These are phyloP conservation scores for Corella eumyota DNA, from an alignment of 23 tunicate genomes.

Conservation along the genomic window DNA sequence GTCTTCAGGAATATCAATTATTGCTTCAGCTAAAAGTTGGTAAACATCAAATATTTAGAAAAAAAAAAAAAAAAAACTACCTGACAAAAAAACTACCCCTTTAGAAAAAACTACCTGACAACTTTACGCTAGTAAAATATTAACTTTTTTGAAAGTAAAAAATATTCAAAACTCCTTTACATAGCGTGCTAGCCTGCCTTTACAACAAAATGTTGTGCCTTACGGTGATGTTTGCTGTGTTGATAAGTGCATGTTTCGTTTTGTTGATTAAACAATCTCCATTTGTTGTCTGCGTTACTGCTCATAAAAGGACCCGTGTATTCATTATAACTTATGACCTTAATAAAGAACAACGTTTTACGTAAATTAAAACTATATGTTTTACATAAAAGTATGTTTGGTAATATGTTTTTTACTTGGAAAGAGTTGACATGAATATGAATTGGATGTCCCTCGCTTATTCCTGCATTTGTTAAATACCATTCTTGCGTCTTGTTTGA, in stretches of 20 bases:
- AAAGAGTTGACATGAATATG: conserved; percentile 40
- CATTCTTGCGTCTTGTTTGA: conserved; percentile 15
- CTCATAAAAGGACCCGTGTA: conserved; percentile 13
- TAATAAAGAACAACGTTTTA: background rate
- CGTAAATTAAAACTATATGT: too few species aligned
- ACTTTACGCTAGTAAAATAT: too few species aligned
- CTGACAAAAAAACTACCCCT: too few species aligned
- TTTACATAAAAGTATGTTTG: background rate
- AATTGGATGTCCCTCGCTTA: conserved; percentile 10
- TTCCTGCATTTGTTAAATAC: conserved; percentile 10
- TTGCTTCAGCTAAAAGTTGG: too few species aligned
- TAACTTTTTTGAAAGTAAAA: too few species aligned
- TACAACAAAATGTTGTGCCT: too few species aligned
- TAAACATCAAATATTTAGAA: too few species aligned
- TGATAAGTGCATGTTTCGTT: conserved; percentile 3
- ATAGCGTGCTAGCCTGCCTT: too few species aligned
- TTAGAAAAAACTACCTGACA: too few species aligned
- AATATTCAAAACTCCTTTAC: too few species aligned
- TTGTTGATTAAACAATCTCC: background rate
- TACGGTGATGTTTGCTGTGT: background rate
- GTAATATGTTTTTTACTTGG: background rate
- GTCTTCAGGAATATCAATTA: background rate
- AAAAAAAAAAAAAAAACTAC: too few species aligned
- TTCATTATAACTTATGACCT: conserved; percentile 21
- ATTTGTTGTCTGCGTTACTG: background rate